Conservation (phyloP, 2,113 vertebrate species). For the Calonectris borealis region DNA sequence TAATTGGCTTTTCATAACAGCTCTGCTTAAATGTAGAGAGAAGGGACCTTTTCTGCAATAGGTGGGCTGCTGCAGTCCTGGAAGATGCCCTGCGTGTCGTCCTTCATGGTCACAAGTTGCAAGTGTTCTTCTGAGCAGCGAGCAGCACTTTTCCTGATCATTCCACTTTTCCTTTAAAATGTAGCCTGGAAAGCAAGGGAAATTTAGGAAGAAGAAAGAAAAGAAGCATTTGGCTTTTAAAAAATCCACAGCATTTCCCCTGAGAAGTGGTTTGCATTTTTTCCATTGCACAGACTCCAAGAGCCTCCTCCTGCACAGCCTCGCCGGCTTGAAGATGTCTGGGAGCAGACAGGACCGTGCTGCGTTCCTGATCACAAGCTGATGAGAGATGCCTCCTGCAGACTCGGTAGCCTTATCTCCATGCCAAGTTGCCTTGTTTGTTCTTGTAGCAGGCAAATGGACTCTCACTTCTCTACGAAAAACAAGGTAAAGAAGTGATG, state of each 20-base stretch:
- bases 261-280: neutral
- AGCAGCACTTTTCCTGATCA: neutral
- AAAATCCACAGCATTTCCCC: neutral
- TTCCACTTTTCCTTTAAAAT: neutral
- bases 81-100: neutral
- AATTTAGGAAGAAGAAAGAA: neutral
- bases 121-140: neutral
- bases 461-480: rapidly evolving
- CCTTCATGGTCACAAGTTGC: too few relatives aligned
- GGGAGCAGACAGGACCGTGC: rapidly evolving
- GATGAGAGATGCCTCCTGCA: neutral
- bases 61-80: neutral
- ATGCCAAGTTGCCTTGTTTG: neutral
- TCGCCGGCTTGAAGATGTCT: neutral
- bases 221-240: neutral
- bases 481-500: neutral
- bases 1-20: neutral
- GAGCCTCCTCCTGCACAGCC: neutral
- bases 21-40: neutral
- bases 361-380: neutral
- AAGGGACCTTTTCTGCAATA: too few relatives aligned
- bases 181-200: neutral
- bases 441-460: neutral
- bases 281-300: neutral
- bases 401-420: neutral